phyloP scores from a whole-genome alignment of 2,797 vertebrate species.

The Buceros bicornis region DNA sequence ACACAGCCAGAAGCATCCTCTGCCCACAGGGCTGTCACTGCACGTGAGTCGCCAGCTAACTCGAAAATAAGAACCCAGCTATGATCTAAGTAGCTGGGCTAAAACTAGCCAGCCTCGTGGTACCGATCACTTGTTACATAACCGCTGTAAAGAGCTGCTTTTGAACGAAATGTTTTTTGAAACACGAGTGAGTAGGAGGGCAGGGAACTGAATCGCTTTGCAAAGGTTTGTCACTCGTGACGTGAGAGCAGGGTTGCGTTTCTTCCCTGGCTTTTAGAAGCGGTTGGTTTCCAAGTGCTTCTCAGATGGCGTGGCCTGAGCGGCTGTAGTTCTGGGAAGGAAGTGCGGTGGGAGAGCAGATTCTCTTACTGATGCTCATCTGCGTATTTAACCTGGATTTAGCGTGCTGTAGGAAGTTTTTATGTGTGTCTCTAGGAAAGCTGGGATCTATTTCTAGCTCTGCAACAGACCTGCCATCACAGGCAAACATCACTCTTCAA shows the following conservation, averaged over 20 bases:
- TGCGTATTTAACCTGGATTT: neutral
- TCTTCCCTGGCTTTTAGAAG: conserved; percentile 1
- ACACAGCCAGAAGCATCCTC: neutral
- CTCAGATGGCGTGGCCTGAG: neutral
- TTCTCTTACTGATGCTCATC: neutral
- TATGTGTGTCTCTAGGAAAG: neutral
- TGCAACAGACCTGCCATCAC: neutral
- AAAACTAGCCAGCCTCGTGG: conserved; percentile 31
- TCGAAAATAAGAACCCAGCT: neutral
- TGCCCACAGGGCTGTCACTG: neutral
- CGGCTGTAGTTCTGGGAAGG: neutral
- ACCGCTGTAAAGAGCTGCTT: conserved; percentile 31
- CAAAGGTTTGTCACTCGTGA: conserved; percentile 41
- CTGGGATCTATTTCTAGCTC: conserved; percentile 22
- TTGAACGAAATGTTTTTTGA: neutral
- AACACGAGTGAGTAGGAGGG: neutral
- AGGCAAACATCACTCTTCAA: neutral
- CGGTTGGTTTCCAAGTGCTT: neutral
- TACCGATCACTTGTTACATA: conserved; percentile 12
- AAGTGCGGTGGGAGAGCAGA: neutral
- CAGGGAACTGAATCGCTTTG: neutral
- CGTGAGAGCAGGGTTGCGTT: neutral
- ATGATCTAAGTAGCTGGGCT: conserved; percentile 31
- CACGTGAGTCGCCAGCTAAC: neutral
- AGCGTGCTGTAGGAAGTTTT: neutral